Percentiles rank a stretch among this genome's conserved stretches.
phyloP scores from a whole-genome alignment of 2,888 invertebrate genomes.

The Drosophila prostipennis region DNA sequence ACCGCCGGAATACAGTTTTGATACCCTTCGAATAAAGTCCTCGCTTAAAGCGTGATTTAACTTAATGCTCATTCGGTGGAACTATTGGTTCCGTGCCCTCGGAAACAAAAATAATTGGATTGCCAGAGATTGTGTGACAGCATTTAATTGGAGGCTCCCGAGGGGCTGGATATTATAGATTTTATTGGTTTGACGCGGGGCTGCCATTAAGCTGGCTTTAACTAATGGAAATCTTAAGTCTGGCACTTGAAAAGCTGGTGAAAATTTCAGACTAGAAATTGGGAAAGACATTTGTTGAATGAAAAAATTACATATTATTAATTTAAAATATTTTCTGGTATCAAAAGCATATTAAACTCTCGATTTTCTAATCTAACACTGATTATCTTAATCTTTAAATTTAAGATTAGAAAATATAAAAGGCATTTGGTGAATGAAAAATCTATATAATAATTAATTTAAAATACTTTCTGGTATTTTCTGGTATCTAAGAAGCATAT shows the following conservation, averaged over 20 bases:
- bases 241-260: background rate
- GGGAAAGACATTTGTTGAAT: too few relatives aligned
- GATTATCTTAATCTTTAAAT: background rate
- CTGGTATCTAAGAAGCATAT: constrained; percentile 21
- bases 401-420: too few relatives aligned
- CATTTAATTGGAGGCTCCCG: constrained; percentile 25
- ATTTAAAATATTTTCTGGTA: too few relatives aligned
- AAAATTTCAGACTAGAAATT: background rate
- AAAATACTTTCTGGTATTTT: background rate
- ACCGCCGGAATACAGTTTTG: constrained; percentile 33
- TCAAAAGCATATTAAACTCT: constrained; percentile 14
- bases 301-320: too few relatives aligned
- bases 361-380: background rate
- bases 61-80: constrained; percentile 28
- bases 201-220: background rate
- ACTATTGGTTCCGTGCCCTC: constrained; percentile 35
- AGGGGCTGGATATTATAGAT: constrained; percentile 18
- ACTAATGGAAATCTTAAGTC: background rate
- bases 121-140: constrained; percentile 36
- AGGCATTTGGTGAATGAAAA: too few relatives aligned
- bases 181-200: constrained; percentile 26
- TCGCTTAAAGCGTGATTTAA: constrained; percentile 31
- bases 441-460: too few relatives aligned
- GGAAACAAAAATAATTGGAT: constrained; percentile 37
- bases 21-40: constrained; percentile 35